Conservation (phyloP, 1,140 invertebrate species). For the Chrysomallon squamiferum region DNA sequence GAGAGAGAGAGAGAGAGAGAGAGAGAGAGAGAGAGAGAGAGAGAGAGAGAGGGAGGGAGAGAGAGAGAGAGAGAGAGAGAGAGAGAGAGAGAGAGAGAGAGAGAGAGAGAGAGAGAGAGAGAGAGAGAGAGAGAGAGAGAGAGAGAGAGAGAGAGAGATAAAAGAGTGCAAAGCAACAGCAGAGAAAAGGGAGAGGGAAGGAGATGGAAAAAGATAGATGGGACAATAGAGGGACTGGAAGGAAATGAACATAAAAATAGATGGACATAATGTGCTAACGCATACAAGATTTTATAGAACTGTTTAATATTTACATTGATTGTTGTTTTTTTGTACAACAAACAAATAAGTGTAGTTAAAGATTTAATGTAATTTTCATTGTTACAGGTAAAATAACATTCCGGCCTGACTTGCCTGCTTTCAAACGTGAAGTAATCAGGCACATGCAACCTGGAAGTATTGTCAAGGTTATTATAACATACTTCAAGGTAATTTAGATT, state of each 20-base stretch:
- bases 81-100: background rate
- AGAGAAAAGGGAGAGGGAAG: background rate
- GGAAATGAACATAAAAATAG: background rate
- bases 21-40: background rate
- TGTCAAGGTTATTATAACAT: conserved; percentile 63
- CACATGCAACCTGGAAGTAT: conserved; percentile 59
- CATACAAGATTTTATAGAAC: too few species aligned
- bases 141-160: background rate
- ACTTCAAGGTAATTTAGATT: conserved; percentile 57
- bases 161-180: background rate
- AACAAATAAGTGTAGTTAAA: too few species aligned
- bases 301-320: too few species aligned
- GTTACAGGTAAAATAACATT: conserved; percentile 54
- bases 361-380: too few species aligned
- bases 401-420: conserved; percentile 51
- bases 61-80: too few species aligned
- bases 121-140: background rate
- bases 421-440: conserved; percentile 49
- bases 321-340: too few species aligned
- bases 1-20: background rate
- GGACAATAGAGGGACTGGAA: background rate
- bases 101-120: background rate
- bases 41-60: background rate
- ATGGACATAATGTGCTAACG: background rate
- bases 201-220: background rate